Evolutionary conservation across 2,888 invertebrate species (phyloP).

Genomic region (Ectemnius lituratus): DNA sequence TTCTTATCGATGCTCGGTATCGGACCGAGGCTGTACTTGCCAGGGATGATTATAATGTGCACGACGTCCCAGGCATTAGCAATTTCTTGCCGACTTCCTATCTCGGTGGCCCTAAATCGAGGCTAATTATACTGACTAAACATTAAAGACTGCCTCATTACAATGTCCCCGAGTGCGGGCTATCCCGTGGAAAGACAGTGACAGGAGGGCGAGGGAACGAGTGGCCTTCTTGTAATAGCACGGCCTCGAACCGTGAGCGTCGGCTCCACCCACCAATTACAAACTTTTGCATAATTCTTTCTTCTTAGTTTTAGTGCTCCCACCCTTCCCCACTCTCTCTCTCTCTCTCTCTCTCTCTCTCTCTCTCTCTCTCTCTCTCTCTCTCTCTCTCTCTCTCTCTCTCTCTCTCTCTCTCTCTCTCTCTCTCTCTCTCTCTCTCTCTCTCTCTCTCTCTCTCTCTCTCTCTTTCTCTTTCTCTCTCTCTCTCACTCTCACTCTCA

Average conservation of each 20-base stretch:
- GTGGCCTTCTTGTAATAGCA: constrained; percentile 7
- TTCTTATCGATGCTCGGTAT: constrained; percentile 23
- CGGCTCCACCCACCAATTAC: constrained; percentile 29
- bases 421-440: too few species aligned
- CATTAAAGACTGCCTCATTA: constrained; percentile 46
- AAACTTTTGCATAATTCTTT: constrained; percentile 35
- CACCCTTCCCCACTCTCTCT: too few species aligned
- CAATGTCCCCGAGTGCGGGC: constrained; percentile 12
- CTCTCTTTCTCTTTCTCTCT: too few species aligned
- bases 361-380: too few species aligned
- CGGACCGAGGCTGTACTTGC: constrained; percentile 11
- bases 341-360: too few species aligned
- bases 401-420: too few species aligned
- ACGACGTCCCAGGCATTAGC: constrained; percentile 36
- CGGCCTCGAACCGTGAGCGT: constrained; percentile 7
- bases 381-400: too few species aligned
- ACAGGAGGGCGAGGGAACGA: not conserved
- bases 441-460: too few species aligned
- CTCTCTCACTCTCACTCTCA: too few species aligned
- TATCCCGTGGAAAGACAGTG: too few species aligned
- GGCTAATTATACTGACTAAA: constrained; percentile 45
- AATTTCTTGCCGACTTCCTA: constrained; percentile 29
- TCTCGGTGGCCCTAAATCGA: constrained; percentile 37
- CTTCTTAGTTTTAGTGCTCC: constrained; percentile 9
- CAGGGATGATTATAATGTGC: constrained; percentile 45